Conservation (phyloP, 2,888 invertebrate species). For the Heliconius aoede region DNA sequence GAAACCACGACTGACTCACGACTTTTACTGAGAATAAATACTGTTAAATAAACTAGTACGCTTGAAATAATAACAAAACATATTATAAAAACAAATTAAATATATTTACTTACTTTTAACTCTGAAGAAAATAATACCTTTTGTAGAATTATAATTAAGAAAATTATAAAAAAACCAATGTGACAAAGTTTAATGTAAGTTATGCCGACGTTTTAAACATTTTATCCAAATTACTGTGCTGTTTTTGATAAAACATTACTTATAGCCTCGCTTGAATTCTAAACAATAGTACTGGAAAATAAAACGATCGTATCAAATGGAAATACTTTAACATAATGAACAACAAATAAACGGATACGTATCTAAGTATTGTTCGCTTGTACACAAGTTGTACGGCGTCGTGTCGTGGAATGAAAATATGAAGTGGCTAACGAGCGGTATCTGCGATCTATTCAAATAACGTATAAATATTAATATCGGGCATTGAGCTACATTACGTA, state of each 20-base stretch:
- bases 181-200: neutral
- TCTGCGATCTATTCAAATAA: constrained; percentile 79
- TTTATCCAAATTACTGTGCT: neutral
- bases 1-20: constrained; percentile 38
- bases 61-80: neutral
- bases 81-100: neutral
- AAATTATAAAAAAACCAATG: neutral
- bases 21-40: neutral
- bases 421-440: constrained; percentile 57
- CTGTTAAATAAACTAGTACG: neutral
- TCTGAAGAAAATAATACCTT: neutral
- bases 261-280: constrained; percentile 13
- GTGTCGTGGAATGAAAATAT: constrained; percentile 41
- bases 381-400: constrained; percentile 34
- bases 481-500: constrained; percentile 70
- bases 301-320: constrained; percentile 22
- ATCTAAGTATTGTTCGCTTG: constrained; percentile 25
- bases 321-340: constrained; percentile 27
- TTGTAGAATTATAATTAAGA: neutral
- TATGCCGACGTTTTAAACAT: neutral
- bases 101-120: neutral
- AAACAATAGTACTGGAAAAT: constrained; percentile 26
- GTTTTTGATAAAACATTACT: constrained; percentile 21
- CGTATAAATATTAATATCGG: constrained; percentile 79
- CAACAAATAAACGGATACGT: constrained; percentile 22